Percentiles rank a stretch among this genome's conserved stretches.
Evolutionary conservation across 2,113 vertebrate species (phyloP).

Genomic region (Engraulis encrasicolus): DNA sequence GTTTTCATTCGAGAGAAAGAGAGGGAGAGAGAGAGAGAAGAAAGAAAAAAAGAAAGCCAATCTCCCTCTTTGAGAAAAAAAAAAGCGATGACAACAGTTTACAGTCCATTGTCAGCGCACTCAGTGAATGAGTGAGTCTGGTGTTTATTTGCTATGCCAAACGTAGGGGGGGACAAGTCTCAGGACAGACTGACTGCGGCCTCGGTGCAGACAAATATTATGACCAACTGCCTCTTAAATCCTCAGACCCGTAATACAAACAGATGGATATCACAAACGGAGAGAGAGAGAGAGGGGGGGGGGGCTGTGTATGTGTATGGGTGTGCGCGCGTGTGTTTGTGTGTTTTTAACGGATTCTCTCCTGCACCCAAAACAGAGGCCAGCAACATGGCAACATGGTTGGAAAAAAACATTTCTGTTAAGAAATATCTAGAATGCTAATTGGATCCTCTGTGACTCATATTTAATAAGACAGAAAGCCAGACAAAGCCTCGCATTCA

Average conservation of each 20-base stretch:
- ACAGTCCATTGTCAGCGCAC: slow-evolving; percentile 64
- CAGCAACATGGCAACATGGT: slow-evolving; percentile 3
- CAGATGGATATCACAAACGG: slow-evolving; percentile 57
- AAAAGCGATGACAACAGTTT: slow-evolving; percentile 70
- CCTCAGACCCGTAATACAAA: slow-evolving; percentile 78
- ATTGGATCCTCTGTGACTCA: not conserved
- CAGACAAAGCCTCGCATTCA: slow-evolving; percentile 17
- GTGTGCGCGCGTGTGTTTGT: too few species aligned
- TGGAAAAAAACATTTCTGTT: slow-evolving; percentile 42
- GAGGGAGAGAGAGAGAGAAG: too few species aligned
- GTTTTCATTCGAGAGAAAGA: slow-evolving; percentile 70
- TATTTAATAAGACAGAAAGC: not conserved
- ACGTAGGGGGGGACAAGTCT: slow-evolving; percentile 87
- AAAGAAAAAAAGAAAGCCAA: slow-evolving; percentile 56
- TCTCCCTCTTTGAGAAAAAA: slow-evolving; percentile 50
- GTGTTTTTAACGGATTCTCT: slow-evolving; percentile 32
- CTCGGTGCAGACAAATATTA: slow-evolving; percentile 76
- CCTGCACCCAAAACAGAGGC: slow-evolving; percentile 35
- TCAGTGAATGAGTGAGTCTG: slow-evolving; percentile 61
- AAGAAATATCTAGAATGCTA: slow-evolving; percentile 17
- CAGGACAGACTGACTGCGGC: slow-evolving; percentile 87
- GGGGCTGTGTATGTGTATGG: not conserved
- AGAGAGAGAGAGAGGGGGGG: too few species aligned
- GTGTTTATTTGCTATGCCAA: slow-evolving; percentile 60
- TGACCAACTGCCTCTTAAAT: slow-evolving; percentile 88